A percentile compares a stretch with the other conserved stretches of the same genome.
phyloP scores from a whole-genome alignment of 2,797 vertebrate genomes.

The Acanthis flammea region DNA sequence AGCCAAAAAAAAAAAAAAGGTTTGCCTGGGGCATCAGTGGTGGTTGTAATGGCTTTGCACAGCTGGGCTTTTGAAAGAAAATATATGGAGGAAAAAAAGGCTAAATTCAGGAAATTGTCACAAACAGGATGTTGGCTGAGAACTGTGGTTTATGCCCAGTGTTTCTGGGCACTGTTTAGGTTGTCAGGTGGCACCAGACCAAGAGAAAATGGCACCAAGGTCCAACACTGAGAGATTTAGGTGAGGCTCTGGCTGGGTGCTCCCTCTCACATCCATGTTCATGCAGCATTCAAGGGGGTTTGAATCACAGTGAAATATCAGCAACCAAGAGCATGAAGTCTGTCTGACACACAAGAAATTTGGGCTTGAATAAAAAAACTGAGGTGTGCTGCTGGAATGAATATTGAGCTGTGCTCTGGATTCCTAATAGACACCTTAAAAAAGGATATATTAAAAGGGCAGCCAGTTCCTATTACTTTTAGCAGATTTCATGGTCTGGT shows the following conservation, averaged over 20 bases:
- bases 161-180: background rate
- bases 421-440: background rate
- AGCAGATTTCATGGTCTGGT: constrained; percentile 23
- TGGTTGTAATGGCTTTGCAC: background rate
- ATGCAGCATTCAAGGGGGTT: background rate
- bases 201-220: background rate
- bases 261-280: background rate
- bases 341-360: background rate
- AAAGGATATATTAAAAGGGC: background rate
- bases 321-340: background rate
- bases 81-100: background rate
- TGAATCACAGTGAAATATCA: background rate
- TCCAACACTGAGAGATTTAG: accelerated
- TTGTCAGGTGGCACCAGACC: accelerated
- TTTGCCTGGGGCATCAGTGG: background rate
- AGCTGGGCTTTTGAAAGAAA: background rate
- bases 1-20: background rate
- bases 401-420: background rate
- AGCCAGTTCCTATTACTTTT: background rate
- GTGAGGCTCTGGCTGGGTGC: background rate
- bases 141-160: background rate
- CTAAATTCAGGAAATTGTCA: background rate
- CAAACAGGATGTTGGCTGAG: background rate
- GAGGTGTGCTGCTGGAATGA: background rate
- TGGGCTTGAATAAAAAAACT: background rate